Conservation (phyloP, 2,888 invertebrate genomes). For the Serripes groenlandicus region DNA sequence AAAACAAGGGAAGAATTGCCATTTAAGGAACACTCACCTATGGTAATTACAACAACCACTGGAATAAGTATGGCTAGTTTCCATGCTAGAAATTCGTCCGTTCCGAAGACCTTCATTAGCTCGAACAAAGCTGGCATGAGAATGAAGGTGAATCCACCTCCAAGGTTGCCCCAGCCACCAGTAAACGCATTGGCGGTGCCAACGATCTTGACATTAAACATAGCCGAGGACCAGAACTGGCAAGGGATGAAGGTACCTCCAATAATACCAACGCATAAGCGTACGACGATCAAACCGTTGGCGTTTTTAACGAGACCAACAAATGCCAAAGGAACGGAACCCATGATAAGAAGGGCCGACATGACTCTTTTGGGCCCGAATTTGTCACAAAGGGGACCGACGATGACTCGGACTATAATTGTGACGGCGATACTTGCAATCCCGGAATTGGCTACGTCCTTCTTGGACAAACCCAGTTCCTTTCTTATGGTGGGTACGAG, state of each 20-base stretch:
- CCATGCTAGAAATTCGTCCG: constrained; percentile 21
- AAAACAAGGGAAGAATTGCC: too few relatives aligned
- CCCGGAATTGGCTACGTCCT: constrained; percentile 39
- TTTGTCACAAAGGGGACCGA: constrained; percentile 57
- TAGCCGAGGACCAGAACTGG: constrained; percentile 54
- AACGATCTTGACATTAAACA: constrained; percentile 56
- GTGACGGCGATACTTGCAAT: constrained; percentile 46
- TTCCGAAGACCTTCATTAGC: constrained; percentile 32
- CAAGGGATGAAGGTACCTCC: constrained; percentile 57
- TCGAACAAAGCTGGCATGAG: constrained; percentile 41
- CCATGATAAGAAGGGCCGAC: constrained; percentile 47
- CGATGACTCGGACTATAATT: constrained; percentile 39
- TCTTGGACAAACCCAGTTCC: constrained; percentile 41
- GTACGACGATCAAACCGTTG: constrained; percentile 42
- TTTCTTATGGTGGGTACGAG: constrained; percentile 57
- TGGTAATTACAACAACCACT: background rate
- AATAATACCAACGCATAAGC: constrained; percentile 47
- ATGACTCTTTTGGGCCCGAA: constrained; percentile 51
- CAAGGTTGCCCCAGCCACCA: constrained; percentile 61
- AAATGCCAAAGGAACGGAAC: constrained; percentile 50
- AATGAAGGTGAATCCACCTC: constrained; percentile 22
- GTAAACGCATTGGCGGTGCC: constrained; percentile 57
- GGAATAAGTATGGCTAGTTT: constrained; percentile 29
- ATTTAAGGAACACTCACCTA: too few relatives aligned
- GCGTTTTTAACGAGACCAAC: constrained; percentile 35